Evolutionary conservation across 2,888 invertebrate species (phyloP).

Genomic region (Nemapogon koenigi): DNA sequence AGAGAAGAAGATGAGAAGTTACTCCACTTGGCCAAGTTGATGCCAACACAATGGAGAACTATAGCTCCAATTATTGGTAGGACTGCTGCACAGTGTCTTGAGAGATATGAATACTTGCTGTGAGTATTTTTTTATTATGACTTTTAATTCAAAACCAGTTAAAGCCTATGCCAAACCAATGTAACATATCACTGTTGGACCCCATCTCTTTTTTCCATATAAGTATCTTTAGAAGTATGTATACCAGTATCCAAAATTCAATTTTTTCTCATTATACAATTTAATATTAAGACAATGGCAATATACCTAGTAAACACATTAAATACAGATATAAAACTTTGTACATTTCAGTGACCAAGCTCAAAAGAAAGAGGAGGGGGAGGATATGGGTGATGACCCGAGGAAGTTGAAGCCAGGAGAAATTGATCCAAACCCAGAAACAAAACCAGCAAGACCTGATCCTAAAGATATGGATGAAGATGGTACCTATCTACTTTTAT

Average conservation of each 20-base stretch:
- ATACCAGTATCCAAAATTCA: no score
- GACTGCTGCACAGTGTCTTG: slow-evolving; percentile 98
- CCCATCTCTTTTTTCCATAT: neutral
- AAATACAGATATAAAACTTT: neutral
- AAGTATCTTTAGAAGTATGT: neutral
- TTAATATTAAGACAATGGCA: neutral
- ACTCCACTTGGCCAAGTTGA: slow-evolving; percentile 95
- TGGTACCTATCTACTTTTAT: no score
- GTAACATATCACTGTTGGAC: neutral
- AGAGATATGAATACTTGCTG: slow-evolving; percentile 95
- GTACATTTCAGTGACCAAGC: slow-evolving; percentile 83
- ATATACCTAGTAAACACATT: neutral
- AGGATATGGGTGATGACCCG: slow-evolving; percentile 91
- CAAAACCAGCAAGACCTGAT: slow-evolving; percentile 98
- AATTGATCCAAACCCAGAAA: slow-evolving; percentile 99
- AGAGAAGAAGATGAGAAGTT: slow-evolving; percentile 98
- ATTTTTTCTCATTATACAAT: neutral
- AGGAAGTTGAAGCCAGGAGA: slow-evolving; percentile 98
- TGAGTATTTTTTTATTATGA: slow-evolving; percentile 53
- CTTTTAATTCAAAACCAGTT: neutral
- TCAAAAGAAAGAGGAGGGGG: slow-evolving; percentile 94
- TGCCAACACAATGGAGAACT: slow-evolving; percentile 99
- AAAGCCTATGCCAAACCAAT: neutral
- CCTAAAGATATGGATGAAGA: slow-evolving; percentile 99
- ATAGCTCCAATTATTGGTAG: slow-evolving; percentile 99